Conservation (phyloP, 1,140 invertebrate species). For the Berghia stephanieae region DNA sequence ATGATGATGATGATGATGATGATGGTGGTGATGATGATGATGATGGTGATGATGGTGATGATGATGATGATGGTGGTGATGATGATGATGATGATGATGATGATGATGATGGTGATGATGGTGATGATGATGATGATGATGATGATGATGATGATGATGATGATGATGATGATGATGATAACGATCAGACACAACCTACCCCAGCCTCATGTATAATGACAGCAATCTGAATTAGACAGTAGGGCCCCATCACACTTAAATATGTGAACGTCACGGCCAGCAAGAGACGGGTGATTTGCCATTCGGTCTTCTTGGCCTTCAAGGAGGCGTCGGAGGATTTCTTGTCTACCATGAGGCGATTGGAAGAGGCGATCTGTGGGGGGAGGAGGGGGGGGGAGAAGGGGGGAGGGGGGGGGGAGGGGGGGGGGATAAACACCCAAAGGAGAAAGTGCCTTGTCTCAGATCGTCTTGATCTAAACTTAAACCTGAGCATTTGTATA, state of each 20-base stretch:
- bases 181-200: too few relatives aligned
- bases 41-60: conserved; percentile 12
- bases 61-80: conserved; percentile 11
- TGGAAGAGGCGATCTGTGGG: not conserved
- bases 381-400: not conserved
- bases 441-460: too few relatives aligned
- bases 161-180: conserved; percentile 17
- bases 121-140: conserved; percentile 12
- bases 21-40: conserved; percentile 16
- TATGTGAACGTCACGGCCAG: too few relatives aligned
- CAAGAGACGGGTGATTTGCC: not conserved
- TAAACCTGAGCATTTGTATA: too few relatives aligned
- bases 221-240: too few relatives aligned
- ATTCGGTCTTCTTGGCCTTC: not conserved
- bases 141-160: conserved; percentile 6
- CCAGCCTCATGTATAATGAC: too few relatives aligned
- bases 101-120: conserved; percentile 17
- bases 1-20: conserved; percentile 18
- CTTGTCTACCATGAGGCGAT: not conserved
- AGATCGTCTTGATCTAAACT: too few relatives aligned
- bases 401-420: not conserved
- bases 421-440: too few relatives aligned
- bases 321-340: not conserved
- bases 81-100: conserved; percentile 19
- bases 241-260: too few relatives aligned